phyloP scores from a whole-genome alignment of 2,113 vertebrate genomes.

The Andinoacara biseriatus region DNA sequence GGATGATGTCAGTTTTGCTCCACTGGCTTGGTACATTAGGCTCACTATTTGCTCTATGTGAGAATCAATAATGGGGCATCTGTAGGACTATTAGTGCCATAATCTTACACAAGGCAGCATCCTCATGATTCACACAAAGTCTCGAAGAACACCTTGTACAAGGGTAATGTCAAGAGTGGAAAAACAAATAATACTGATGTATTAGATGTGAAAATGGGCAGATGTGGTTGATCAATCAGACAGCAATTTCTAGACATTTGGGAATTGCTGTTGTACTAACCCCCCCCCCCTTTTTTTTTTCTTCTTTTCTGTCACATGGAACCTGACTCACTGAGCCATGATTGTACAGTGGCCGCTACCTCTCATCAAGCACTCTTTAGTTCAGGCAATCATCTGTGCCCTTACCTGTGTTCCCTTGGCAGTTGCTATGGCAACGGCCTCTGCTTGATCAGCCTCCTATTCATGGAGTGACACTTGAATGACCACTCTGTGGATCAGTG shows the following conservation, averaged over 20 bases:
- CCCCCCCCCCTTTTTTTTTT: neutral
- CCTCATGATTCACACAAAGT: slow-evolving; percentile 63
- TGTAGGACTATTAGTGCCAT: slow-evolving; percentile 71
- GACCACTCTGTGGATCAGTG: slow-evolving; percentile 76
- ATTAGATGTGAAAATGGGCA: slow-evolving; percentile 22
- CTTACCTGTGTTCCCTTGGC: slow-evolving; percentile 74
- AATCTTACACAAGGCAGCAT: slow-evolving; percentile 68
- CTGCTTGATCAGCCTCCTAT: slow-evolving; percentile 77
- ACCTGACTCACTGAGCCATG: slow-evolving; percentile 54
- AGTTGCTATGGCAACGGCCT: slow-evolving; percentile 80
- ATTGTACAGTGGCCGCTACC: slow-evolving; percentile 69
- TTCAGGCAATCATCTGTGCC: slow-evolving; percentile 77
- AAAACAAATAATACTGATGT: slow-evolving; percentile 17
- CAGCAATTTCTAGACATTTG: slow-evolving; percentile 50
- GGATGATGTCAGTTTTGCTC: slow-evolving; percentile 73
- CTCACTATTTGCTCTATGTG: slow-evolving; percentile 65
- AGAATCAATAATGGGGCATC: slow-evolving; percentile 76
- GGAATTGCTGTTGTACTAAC: slow-evolving; percentile 26
- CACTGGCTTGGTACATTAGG: slow-evolving; percentile 70
- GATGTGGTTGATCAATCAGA: slow-evolving; percentile 41
- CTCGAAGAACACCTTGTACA: slow-evolving; percentile 64
- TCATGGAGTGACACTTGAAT: slow-evolving; percentile 78
- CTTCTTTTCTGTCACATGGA: slow-evolving; percentile 41
- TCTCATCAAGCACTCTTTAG: slow-evolving; percentile 78
- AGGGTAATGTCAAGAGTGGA: slow-evolving; percentile 61